A percentile compares a stretch with the other conserved stretches of the same genome.
Conservation (phyloP, 1,140 invertebrate genomes). For the Euwallacea similis region DNA sequence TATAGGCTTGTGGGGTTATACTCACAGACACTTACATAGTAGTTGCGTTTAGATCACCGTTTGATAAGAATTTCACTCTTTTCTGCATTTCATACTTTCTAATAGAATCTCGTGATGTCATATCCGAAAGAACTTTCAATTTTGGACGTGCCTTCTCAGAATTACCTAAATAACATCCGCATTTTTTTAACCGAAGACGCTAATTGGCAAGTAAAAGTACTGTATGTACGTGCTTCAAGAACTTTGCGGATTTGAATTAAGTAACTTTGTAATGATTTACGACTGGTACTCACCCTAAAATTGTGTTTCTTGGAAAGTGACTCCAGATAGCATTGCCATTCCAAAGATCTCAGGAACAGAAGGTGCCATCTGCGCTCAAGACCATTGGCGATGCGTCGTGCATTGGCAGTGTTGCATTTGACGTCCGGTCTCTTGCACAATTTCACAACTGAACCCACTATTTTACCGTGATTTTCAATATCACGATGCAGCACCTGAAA, state of each 20-base stretch:
- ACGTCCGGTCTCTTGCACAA: conserved; percentile 57
- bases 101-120: conserved; percentile 33
- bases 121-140: conserved; percentile 17
- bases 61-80: conserved; percentile 12
- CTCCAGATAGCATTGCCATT: conserved; percentile 86
- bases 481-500: conserved; percentile 80
- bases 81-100: conserved; percentile 34
- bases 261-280: too few relatives aligned
- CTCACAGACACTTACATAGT: conserved; percentile 17
- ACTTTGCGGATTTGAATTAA: too few relatives aligned
- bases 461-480: conserved; percentile 81
- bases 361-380: conserved; percentile 85
- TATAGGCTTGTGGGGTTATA: conserved; percentile 23
- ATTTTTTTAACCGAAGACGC: conserved; percentile 9
- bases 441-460: conserved; percentile 76
- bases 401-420: conserved; percentile 49
- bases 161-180: conserved; percentile 14
- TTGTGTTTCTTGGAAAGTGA: conserved; percentile 43
- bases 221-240: too few relatives aligned
- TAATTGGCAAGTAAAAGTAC: background rate
- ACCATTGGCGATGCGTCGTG: conserved; percentile 57
- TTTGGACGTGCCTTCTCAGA: conserved; percentile 14
- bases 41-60: conserved; percentile 14
- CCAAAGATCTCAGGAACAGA: conserved; percentile 81
- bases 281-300: conserved; percentile 40